Conservation (phyloP, 2,888 invertebrate genomes). For the Lordiphosa andalusiaca region DNA sequence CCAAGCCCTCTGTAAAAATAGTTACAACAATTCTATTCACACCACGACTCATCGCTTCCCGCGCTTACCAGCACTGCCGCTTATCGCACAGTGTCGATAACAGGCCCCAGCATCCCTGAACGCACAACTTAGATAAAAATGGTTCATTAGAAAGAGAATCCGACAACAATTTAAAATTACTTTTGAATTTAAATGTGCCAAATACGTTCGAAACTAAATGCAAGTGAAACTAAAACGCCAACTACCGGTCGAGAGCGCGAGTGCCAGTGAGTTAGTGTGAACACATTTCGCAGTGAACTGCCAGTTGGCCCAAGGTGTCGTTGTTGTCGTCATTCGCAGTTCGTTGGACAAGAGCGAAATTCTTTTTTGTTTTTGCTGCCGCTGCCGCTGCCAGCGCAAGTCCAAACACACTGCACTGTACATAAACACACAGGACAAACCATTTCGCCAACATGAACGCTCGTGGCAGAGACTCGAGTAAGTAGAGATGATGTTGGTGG, state of each 20-base stretch:
- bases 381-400: neutral
- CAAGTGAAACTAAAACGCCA: constrained; percentile 8
- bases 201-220: constrained; percentile 14
- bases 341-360: constrained; percentile 4
- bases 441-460: constrained; percentile 18
- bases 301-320: no score
- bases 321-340: constrained; percentile 11
- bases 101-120: neutral
- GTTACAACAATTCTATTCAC: neutral
- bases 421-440: neutral
- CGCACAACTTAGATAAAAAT: constrained; percentile 25
- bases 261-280: constrained; percentile 15
- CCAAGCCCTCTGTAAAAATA: neutral
- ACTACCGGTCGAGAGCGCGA: constrained; percentile 14
- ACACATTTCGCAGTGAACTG: neutral
- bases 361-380: constrained; percentile 4
- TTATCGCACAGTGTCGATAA: constrained; percentile 16
- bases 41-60: neutral
- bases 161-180: constrained; percentile 57
- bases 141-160: constrained; percentile 44
- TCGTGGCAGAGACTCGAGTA: constrained; percentile 23
- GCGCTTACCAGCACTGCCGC: constrained; percentile 1
- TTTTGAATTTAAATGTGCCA: constrained; percentile 48
- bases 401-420: constrained; percentile 1
- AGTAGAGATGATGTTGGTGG: constrained; percentile 4